Percentiles rank a stretch among this genome's conserved stretches.
Conservation (phyloP, 2,797 vertebrate genomes). For the Dallia pectoralis region DNA sequence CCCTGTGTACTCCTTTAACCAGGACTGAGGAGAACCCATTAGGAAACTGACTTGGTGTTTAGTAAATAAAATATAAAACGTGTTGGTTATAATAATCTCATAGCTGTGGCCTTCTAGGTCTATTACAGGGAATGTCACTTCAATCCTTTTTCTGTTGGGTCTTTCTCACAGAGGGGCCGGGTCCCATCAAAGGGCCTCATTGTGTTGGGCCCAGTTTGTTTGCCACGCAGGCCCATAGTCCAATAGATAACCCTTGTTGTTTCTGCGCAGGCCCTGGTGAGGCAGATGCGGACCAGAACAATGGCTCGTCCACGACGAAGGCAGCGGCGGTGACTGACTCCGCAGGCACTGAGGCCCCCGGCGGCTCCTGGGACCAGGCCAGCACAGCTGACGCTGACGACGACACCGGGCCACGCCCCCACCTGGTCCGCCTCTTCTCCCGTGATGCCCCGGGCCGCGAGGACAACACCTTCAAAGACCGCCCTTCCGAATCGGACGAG, state of each 20-base stretch:
- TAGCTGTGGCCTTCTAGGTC: background rate
- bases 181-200: constrained; percentile 63
- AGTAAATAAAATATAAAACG: background rate
- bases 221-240: constrained; percentile 73
- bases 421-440: constrained; percentile 99
- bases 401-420: constrained; percentile 85
- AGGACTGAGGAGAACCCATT: background rate
- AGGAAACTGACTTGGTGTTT: background rate
- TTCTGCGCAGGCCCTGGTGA: constrained; percentile 85
- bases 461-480: constrained; percentile 99
- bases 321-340: constrained; percentile 93
- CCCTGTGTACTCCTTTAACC: background rate
- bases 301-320: constrained; percentile 88
- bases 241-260: constrained; percentile 94
- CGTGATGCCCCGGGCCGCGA: constrained; percentile 98
- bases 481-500: constrained; percentile 97
- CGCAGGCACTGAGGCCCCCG: constrained; percentile 74
- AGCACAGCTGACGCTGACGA: constrained; percentile 87
- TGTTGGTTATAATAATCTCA: background rate
- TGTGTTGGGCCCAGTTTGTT: constrained; percentile 78
- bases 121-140: background rate
- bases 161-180: constrained; percentile 47
- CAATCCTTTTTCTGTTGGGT: constrained; percentile 28
- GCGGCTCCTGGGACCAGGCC: constrained; percentile 81
- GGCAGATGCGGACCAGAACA: constrained; percentile 96